Evolutionary conservation across 1,140 invertebrate genomes (phyloP).

Genomic region (Gryon sp.): DNA sequence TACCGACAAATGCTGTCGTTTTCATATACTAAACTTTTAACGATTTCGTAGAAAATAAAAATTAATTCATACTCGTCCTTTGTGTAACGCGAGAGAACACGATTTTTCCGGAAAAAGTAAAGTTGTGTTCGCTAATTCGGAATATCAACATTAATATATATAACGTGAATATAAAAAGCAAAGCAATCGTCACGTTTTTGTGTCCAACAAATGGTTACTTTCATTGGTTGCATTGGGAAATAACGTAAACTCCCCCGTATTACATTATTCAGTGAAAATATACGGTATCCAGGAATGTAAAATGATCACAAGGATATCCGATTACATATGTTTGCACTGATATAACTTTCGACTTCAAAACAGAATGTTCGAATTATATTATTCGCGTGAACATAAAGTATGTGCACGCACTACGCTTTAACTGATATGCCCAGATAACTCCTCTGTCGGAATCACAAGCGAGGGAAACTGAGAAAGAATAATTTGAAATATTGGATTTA

Average conservation of each 20-base stretch:
- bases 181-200: not conserved
- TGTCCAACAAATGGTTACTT: constrained; percentile 1
- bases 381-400: constrained; percentile 26
- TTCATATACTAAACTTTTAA: too few species aligned
- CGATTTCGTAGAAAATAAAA: too few species aligned
- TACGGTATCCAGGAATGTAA: constrained; percentile 6
- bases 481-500: not conserved
- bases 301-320: constrained; percentile 43
- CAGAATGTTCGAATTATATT: constrained; percentile 40
- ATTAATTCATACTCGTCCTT: too few species aligned
- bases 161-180: not conserved
- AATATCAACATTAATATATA: not conserved
- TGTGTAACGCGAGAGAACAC: too few species aligned
- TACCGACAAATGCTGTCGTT: too few species aligned
- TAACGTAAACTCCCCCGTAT: constrained; percentile 6
- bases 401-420: constrained; percentile 10
- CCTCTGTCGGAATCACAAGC: not conserved
- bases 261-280: constrained; percentile 39
- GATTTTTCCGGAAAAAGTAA: too few species aligned
- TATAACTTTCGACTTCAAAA: constrained; percentile 44
- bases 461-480: not conserved
- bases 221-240: constrained; percentile 24
- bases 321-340: constrained; percentile 42
- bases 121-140: not conserved
- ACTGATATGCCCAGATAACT: constrained; percentile 3